Conservation (phyloP, 2,113 vertebrate species). For the Toxostoma redivivum region DNA sequence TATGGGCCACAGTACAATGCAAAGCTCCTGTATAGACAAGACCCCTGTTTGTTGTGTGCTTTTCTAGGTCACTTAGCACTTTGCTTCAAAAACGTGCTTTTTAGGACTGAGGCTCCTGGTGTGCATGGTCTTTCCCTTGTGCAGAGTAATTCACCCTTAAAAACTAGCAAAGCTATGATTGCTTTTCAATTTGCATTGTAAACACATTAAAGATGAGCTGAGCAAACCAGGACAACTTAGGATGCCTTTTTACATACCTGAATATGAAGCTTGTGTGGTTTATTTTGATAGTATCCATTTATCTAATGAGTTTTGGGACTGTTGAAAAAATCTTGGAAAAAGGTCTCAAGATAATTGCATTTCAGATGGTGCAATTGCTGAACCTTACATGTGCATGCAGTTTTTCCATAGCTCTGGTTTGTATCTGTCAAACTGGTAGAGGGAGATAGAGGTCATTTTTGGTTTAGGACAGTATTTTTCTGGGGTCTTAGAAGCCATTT, state of each 20-base stretch:
- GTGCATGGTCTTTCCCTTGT: constrained; percentile 23
- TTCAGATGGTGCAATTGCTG: background rate
- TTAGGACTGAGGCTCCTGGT: constrained; percentile 23
- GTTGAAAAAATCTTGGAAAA: background rate
- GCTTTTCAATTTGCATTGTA: constrained; percentile 59
- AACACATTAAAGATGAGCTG: constrained; percentile 57
- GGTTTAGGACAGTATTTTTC: background rate
- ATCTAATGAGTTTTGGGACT: background rate
- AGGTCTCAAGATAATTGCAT: background rate
- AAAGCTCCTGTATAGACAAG: constrained; percentile 40
- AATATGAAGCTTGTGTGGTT: background rate
- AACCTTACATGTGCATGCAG: rapidly evolving
- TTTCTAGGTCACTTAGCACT: constrained; percentile 61
- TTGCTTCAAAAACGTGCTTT: constrained; percentile 33
- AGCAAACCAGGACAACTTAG: background rate
- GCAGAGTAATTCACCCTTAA: constrained; percentile 59
- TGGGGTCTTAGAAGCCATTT: background rate
- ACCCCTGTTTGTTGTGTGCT: constrained; percentile 62
- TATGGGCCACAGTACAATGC: constrained; percentile 29
- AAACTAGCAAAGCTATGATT: constrained; percentile 39
- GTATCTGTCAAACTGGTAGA: background rate
- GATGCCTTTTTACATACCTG: constrained; percentile 28
- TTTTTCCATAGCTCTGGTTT: background rate
- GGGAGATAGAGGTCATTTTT: background rate
- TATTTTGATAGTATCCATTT: constrained; percentile 16